Evolutionary conservation across 64 coral and sea anemone genomes (phyloP).

Genomic region (Porites lutea): DNA sequence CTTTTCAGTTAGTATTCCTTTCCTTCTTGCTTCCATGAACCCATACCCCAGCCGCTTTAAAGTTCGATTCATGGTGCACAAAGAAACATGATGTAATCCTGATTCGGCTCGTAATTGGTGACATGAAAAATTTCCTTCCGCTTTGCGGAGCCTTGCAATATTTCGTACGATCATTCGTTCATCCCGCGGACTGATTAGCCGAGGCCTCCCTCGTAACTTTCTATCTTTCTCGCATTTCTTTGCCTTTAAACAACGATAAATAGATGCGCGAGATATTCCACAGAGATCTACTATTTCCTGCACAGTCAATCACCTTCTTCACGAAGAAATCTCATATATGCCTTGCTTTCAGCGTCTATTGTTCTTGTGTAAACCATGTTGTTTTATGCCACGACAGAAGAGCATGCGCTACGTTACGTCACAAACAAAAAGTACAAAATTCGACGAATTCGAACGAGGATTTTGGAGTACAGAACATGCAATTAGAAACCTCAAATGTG

Average conservation of each 20-base stretch:
- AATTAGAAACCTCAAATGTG: no score
- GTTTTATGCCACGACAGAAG: no score
- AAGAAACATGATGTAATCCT: neutral
- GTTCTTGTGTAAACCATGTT: neutral
- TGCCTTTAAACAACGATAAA: neutral
- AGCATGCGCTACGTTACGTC: no score
- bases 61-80: neutral
- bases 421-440: no score
- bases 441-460: neutral
- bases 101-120: neutral
- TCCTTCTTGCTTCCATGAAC: constrained; percentile 18
- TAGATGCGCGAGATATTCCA: neutral
- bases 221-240: constrained; percentile 9
- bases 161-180: neutral
- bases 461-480: no score
- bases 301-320: no score
- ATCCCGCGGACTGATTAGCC: constrained; percentile 14
- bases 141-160: neutral
- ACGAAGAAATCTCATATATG: neutral
- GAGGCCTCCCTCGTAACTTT: neutral
- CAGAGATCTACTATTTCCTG: neutral
- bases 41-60: neutral
- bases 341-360: constrained; percentile 1
- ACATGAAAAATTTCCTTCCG: constrained; percentile 55
- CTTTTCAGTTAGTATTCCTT: constrained; percentile 7